Evolutionary conservation across 2,113 vertebrate genomes (phyloP).

Genomic region (Phoxinus phoxinus): DNA sequence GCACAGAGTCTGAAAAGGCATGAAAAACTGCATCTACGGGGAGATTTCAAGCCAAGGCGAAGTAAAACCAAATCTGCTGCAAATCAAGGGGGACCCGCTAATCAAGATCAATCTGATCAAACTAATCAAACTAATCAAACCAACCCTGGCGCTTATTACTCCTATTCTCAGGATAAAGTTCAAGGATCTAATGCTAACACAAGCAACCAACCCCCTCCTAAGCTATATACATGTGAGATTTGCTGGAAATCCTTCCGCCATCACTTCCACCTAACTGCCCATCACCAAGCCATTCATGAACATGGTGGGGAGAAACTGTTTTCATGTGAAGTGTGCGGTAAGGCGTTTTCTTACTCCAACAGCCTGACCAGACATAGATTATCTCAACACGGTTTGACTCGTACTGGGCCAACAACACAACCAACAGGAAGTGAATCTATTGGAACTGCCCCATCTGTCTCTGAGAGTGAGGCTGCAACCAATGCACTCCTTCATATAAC

Average conservation of each 20-base stretch:
- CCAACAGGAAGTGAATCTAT: conserved; percentile 52
- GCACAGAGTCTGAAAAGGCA: conserved; percentile 81
- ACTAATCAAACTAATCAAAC: conserved; percentile 54
- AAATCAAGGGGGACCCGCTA: conserved; percentile 61
- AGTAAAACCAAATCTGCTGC: conserved; percentile 61
- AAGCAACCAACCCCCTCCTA: conserved; percentile 69
- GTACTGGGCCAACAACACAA: conserved; percentile 64
- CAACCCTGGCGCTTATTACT: conserved; percentile 72
- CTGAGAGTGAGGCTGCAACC: conserved; percentile 66
- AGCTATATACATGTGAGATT: conserved; percentile 79
- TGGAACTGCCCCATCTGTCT: conserved; percentile 39
- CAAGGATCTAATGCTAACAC: conserved; percentile 69
- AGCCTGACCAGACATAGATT: conserved; percentile 90
- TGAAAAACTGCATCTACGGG: conserved; percentile 76
- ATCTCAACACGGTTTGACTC: conserved; percentile 81
- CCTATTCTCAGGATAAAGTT: conserved; percentile 77
- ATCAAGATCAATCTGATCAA: conserved; percentile 56
- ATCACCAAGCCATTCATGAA: conserved; percentile 87
- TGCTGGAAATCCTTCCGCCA: conserved; percentile 93
- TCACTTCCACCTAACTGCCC: conserved; percentile 90
- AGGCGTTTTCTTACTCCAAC: conserved; percentile 92
- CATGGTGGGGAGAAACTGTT: conserved; percentile 83
- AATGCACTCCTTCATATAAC: conserved; percentile 64
- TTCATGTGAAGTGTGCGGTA: conserved; percentile 89
- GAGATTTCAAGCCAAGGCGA: conserved; percentile 74